These are phyloP conservation scores for Coracopsis vasa DNA, from an alignment of 2,113 vertebrate species.

Conservation along the genomic window DNA sequence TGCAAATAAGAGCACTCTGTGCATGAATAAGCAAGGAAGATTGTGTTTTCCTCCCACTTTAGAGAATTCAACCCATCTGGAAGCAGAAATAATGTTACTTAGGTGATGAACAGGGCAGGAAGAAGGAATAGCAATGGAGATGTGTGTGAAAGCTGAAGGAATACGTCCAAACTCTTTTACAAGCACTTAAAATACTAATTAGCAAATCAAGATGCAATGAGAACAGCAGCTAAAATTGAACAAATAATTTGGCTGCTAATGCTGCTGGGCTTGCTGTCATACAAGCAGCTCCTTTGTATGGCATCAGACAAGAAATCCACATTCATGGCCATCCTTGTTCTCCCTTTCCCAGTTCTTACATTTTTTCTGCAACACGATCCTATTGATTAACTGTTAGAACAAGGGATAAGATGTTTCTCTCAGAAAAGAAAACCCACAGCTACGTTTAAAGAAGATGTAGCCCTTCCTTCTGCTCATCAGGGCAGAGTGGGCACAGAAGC, in stretches of 20 bases:
- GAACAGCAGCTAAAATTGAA: neutral
- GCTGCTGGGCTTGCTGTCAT: neutral
- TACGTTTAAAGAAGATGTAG: neutral
- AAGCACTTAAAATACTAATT: constrained; percentile 24
- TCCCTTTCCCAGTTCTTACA: neutral
- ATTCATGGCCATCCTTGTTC: neutral
- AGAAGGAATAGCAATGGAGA: neutral
- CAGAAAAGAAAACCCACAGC: neutral
- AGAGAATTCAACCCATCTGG: constrained; percentile 3
- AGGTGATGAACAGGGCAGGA: constrained; percentile 8
- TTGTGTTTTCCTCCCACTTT: neutral
- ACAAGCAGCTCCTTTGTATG: neutral
- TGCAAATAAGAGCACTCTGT: constrained; percentile 8
- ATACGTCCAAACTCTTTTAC: neutral
- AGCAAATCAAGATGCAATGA: neutral
- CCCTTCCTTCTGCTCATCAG: neutral
- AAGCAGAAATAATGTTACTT: neutral
- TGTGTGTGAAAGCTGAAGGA: neutral
- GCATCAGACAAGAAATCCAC: neutral
- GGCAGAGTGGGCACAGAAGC: neutral
- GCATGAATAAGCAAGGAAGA: constrained; percentile 30
- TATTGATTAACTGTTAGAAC: neutral
- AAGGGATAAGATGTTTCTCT: neutral
- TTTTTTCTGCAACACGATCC: neutral
- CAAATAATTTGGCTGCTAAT: neutral